A percentile compares a stretch with the other conserved stretches of the same genome.
Conservation (phyloP, 1,140 invertebrate genomes). For the Ceratitis capitata region DNA sequence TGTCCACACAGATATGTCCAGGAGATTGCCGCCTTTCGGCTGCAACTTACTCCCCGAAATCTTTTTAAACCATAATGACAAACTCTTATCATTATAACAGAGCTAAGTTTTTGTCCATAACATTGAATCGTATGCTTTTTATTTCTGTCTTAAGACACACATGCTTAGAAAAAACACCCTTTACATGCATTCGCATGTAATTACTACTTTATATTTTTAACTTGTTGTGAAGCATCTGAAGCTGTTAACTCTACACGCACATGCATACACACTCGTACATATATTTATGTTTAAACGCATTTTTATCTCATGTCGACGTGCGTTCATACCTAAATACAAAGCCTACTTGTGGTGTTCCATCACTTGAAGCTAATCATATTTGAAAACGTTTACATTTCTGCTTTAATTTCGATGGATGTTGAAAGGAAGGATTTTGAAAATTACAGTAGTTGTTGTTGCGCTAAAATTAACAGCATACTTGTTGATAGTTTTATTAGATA, state of each 20-base stretch:
- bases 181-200: too few species aligned
- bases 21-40: too few species aligned
- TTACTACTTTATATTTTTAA: neutral
- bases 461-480: neutral
- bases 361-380: constrained; percentile 35
- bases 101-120: too few species aligned
- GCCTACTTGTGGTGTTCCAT: neutral
- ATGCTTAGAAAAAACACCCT: too few species aligned
- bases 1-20: too few species aligned
- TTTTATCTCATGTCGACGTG: too few species aligned
- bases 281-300: too few species aligned
- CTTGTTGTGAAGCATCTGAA: neutral
- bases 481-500: constrained; percentile 16
- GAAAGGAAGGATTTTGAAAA: neutral
- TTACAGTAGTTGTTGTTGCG: neutral
- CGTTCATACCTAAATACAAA: neutral
- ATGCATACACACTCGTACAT: neutral
- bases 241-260: neutral
- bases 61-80: too few species aligned
- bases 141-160: too few species aligned
- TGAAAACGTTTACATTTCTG: neutral
- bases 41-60: too few species aligned
- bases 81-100: too few species aligned
- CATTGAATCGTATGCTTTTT: too few species aligned
- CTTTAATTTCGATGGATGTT: neutral